Evolutionary conservation across 1,140 invertebrate species (phyloP), one percentile per base, ranked within the genome.

Genomic region (Apis cerana): DNA sequence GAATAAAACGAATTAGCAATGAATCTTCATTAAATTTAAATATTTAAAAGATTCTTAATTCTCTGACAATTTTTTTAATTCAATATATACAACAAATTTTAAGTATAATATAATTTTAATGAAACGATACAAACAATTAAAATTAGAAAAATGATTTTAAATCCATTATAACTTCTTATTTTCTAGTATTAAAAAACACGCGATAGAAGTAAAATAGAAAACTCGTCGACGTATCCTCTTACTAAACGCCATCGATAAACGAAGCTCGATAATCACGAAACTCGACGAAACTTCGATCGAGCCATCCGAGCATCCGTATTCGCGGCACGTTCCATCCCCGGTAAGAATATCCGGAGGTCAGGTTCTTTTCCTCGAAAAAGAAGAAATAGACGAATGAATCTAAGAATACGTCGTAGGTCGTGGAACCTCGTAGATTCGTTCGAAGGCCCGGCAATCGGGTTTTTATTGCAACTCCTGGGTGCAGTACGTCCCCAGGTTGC

Each of bases 361-460:
- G 74, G 64, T 77, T 79, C 61, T 87, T 72, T 56, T 72, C 43
- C 50, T n/a, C 15, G 23, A 48, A 56, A 48, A 70, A 19, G 67
- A 71, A 82, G 75, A 71, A 82, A 70, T 83, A 75, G 82, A 88
- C 75, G 88, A 87, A 89, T 89, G 85, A 89, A 89, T 85, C 82
- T 54, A 68, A 68, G 81, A 69, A 84, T 83, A 87, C 80, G 88
- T 85, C 85, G 80, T 79, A 86, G 75, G 82, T 68, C 62, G 75
- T 80, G 80, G 83, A 89, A 89, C 71, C 81, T 43, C 33, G 33
- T 43, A 43, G 84, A 64, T 85, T 82, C 82, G 61, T 83, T 69
- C 82, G 33, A 79, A 27, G 75, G 84, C 64, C 64, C 52, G 74
- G 75, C 68, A 75, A 85, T 89, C 85, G 85, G 78, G 75, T 89